Evolutionary conservation across 2,113 vertebrate species (phyloP).

Genomic region (Calyptommatus sinebrachiatus): DNA sequence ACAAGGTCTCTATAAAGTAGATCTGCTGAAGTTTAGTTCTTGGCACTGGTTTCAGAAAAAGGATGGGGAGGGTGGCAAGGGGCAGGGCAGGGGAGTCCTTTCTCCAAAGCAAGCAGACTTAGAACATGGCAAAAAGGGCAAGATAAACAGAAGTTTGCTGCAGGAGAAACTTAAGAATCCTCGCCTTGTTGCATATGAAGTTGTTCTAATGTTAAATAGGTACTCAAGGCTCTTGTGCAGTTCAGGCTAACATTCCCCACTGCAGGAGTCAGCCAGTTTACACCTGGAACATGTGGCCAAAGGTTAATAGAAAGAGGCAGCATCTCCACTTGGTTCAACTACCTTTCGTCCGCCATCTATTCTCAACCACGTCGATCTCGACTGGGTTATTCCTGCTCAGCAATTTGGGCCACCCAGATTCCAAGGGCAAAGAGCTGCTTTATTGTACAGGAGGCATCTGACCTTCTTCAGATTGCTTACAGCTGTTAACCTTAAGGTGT

Average conservation of each 20-base stretch:
- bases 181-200: background rate
- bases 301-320: background rate
- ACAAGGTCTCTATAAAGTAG: slow-evolving; percentile 60
- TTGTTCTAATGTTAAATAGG: background rate
- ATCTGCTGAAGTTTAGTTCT: slow-evolving; percentile 58
- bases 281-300: background rate
- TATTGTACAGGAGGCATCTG: background rate
- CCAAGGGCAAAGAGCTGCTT: background rate
- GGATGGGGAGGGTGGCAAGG: slow-evolving; percentile 14
- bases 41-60: slow-evolving; percentile 76
- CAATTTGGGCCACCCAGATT: background rate
- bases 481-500: background rate
- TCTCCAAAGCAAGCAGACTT: slow-evolving; percentile 58
- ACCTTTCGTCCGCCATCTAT: too few species aligned
- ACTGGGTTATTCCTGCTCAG: background rate
- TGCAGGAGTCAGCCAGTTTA: background rate
- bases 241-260: background rate
- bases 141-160: background rate
- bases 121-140: slow-evolving; percentile 53
- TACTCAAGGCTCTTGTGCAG: background rate
- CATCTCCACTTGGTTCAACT: background rate
- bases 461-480: background rate
- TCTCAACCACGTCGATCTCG: background rate
- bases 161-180: background rate
- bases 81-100: slow-evolving; percentile 36